These are phyloP conservation scores for Hydraecia micacea DNA, from an alignment of 2,888 invertebrate genomes.

Conservation along the genomic window DNA sequence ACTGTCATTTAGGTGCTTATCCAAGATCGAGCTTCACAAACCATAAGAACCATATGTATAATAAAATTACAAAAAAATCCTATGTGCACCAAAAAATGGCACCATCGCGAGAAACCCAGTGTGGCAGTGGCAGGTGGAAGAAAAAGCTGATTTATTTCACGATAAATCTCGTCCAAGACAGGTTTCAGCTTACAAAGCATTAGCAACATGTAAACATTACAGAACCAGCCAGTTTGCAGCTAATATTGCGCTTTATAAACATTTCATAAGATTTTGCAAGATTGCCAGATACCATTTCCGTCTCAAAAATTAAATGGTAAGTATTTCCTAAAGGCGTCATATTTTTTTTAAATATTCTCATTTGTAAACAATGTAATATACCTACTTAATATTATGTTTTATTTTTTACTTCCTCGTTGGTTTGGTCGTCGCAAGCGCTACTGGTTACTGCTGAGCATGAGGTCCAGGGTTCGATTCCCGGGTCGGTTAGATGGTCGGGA, in stretches of 20 bases:
- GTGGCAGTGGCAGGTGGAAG: not conserved
- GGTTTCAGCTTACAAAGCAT: slow-evolving; percentile 35
- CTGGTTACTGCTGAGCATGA: not conserved
- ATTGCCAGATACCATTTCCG: slow-evolving; percentile 41
- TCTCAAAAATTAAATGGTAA: slow-evolving; percentile 22
- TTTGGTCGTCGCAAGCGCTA: not conserved
- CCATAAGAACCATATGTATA: not conserved
- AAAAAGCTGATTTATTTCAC: slow-evolving; percentile 21
- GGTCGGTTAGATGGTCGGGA: too few species aligned
- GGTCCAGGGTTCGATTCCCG: not conserved
- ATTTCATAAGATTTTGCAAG: slow-evolving; percentile 42
- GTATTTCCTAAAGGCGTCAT: slow-evolving; percentile 30
- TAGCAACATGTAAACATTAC: slow-evolving; percentile 47
- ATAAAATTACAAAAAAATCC: not conserved
- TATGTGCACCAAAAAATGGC: not conserved
- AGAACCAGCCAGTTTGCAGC: slow-evolving; percentile 10
- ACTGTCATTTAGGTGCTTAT: not conserved
- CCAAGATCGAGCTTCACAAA: not conserved
- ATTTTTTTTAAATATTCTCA: not conserved
- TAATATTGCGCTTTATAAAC: slow-evolving; percentile 36
- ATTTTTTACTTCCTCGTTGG: not conserved
- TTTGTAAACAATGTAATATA: not conserved
- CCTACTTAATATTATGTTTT: too few species aligned
- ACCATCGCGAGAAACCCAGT: not conserved
- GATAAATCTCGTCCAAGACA: slow-evolving; percentile 34